Evolutionary conservation across 92 coral and sea anemone genomes (phyloP).

Genomic region (Muricea muricata): DNA sequence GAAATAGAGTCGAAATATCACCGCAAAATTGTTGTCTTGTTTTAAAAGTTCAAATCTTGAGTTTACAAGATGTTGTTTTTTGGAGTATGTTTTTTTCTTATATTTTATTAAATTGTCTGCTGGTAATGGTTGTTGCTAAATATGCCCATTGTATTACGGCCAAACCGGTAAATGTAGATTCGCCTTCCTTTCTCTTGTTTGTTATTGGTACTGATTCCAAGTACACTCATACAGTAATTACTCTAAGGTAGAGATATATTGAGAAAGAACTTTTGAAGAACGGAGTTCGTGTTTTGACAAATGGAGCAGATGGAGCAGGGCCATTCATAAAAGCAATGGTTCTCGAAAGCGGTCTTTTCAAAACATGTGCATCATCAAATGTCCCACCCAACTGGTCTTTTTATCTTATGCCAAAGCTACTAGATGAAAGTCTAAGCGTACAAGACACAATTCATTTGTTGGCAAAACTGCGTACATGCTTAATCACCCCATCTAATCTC

Average conservation of each 20-base stretch:
- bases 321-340: neutral
- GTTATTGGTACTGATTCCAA: neutral
- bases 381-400: neutral
- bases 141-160: conserved; percentile 1
- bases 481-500: neutral
- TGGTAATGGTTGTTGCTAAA: too few species aligned
- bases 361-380: neutral
- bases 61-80: too few species aligned
- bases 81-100: too few species aligned
- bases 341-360: neutral
- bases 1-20: too few species aligned
- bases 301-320: conserved; percentile 6
- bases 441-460: neutral
- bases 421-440: too few species aligned
- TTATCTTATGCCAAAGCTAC: neutral
- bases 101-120: too few species aligned
- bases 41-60: too few species aligned
- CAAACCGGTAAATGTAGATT: neutral
- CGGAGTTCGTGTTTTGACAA: neutral
- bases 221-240: conserved; percentile 1
- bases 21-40: too few species aligned
- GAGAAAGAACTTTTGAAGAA: neutral
- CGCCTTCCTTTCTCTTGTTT: conserved; percentile 5
- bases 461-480: conserved; percentile 10
- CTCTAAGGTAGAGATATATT: neutral